Conservation (phyloP, 2,797 vertebrate species). For the Darevskia nairensis region DNA sequence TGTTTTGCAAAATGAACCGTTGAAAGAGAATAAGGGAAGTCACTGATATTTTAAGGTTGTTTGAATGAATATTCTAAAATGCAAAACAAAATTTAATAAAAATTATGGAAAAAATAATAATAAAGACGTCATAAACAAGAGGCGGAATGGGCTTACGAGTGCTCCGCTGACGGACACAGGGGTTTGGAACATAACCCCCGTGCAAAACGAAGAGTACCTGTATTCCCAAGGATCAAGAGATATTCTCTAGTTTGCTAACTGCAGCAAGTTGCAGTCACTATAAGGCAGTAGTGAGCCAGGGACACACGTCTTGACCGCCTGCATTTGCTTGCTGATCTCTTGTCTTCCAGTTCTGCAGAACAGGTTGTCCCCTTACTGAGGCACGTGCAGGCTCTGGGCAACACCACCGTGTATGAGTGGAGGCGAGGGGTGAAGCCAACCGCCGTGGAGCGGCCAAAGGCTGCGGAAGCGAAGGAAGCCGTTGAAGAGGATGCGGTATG, state of each 20-base stretch:
- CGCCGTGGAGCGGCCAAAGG: constrained; percentile 79
- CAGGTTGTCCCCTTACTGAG: constrained; percentile 84
- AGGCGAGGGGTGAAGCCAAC: constrained; percentile 82
- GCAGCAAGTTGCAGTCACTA: not conserved
- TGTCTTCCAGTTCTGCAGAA: constrained; percentile 76
- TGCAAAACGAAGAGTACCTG: too few species aligned
- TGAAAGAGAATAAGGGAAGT: too few species aligned
- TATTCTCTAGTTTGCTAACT: not conserved
- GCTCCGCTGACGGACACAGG: too few species aligned
- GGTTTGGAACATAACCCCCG: too few species aligned
- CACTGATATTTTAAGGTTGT: too few species aligned
- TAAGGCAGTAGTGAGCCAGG: not conserved
- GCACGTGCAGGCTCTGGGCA: constrained; percentile 81
- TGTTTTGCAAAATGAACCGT: too few species aligned
- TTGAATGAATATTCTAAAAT: too few species aligned
- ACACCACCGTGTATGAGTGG: constrained; percentile 90
- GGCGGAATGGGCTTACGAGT: too few species aligned
- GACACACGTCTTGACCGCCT: not conserved
- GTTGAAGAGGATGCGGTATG: constrained; percentile 84
- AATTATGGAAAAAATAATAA: too few species aligned
- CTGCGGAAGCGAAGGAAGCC: constrained; percentile 74
- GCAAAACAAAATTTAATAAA: too few species aligned
- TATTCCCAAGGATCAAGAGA: not conserved
- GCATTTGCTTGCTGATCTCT: not conserved
- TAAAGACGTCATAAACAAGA: too few species aligned